Base-by-base conservation (phyloP, 2,888 invertebrate genomes). In the Podabrus alpinus region DNA sequence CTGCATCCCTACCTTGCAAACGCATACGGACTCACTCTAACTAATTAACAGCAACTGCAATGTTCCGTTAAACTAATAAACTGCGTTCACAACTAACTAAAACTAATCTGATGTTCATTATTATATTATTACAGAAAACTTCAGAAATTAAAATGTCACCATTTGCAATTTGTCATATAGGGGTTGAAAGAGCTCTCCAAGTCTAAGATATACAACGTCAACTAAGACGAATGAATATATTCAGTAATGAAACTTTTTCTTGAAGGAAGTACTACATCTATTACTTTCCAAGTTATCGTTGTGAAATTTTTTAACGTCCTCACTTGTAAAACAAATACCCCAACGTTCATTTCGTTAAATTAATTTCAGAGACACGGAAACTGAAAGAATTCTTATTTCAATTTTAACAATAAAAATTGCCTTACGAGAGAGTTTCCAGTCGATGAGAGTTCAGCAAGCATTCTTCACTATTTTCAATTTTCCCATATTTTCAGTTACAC, bases 1-100 rank as follows among this genome's bases (percentile, higher is more conserved):
- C 64, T 67, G 61, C 62, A 70, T 59, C 66, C 72, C 72, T 24
- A 68, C 61, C 67, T 71, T 61, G 59, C 68, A 59, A 70, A 76
- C 73, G 76, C 71, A 76, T 68, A 71, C 71, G 68, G 73, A 73
- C 73, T 73, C 71, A 68, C 71, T 73, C 70, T 72, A 70, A 71
- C 73, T 73, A 73, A 76, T 76, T 76, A 76, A 73, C 59, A 17
- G 69, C 76, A 68, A 45, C 69, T 66, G 67, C 67, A 69, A 24
- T 68, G 68, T 69, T 68, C 66, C 66, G 69, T 72, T 67, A 69
- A 71, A 72, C 69, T 71, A 72, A 73, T 68, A 59, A 29, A 70
- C 61, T 61, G 19, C 68, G 24, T 64, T 29, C 59, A 59, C 16
- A 68, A 62, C 64, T 69, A 68, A 62, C 64, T 69, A 66, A 59